Conservation (phyloP, 2,113 vertebrate species). For the Micromys minutus region DNA sequence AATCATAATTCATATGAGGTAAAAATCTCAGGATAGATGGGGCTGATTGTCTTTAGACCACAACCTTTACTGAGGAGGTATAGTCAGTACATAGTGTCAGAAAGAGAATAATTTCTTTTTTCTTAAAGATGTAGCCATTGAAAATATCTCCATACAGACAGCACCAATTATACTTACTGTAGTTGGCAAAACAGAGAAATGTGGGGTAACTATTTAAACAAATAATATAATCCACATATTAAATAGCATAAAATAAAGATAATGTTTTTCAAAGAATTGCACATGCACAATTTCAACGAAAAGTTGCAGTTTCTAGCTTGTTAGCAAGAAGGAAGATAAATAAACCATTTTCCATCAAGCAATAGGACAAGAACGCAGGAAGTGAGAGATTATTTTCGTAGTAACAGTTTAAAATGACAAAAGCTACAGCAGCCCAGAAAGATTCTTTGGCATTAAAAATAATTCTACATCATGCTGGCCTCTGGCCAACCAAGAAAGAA, state of each 20-base stretch:
- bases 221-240: background rate
- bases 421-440: background rate
- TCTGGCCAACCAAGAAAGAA: background rate
- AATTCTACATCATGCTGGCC: background rate
- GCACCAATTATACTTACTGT: background rate
- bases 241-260: background rate
- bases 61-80: background rate
- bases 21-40: background rate
- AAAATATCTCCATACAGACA: background rate
- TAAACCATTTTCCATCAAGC: background rate
- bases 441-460: slow-evolving; percentile 2
- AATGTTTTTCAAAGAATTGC: background rate
- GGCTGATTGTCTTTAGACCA: background rate
- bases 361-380: background rate
- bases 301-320: background rate
- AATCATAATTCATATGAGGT: background rate
- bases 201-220: background rate
- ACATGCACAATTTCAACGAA: background rate
- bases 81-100: background rate
- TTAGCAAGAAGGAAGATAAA: background rate
- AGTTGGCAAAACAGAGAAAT: background rate
- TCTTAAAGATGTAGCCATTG: background rate
- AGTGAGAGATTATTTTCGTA: background rate
- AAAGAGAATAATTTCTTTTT: background rate
- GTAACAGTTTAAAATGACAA: background rate